Conservation (phyloP, 2,113 vertebrate species). For the Perca flavescens region DNA sequence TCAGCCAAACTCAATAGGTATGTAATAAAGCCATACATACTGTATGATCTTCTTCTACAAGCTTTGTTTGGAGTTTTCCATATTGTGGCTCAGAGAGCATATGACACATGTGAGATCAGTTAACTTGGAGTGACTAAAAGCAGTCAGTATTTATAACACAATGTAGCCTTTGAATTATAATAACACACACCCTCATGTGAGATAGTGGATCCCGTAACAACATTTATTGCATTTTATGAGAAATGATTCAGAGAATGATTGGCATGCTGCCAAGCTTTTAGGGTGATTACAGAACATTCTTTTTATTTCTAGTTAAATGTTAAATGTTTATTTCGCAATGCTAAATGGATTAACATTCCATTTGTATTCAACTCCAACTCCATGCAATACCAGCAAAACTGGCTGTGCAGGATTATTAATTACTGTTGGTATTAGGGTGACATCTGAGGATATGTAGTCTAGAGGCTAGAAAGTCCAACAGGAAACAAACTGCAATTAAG, state of each 20-base stretch:
- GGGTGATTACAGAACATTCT: slow-evolving; percentile 1
- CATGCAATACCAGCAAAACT: neutral
- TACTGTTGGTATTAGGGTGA: neutral
- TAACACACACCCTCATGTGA: slow-evolving; percentile 21
- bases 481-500: slow-evolving; percentile 4
- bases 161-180: neutral
- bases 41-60: neutral
- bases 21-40: neutral
- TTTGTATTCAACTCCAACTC: slow-evolving; percentile 1
- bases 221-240: slow-evolving; percentile 3
- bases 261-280: neutral
- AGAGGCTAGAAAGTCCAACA: neutral
- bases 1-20: neutral
- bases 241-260: neutral
- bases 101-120: neutral
- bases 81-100: neutral
- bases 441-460: neutral
- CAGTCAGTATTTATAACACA: neutral
- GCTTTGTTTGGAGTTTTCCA: slow-evolving; percentile 26
- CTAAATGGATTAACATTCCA: slow-evolving; percentile 28
- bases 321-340: too few relatives aligned
- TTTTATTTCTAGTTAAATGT: neutral
- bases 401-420: neutral
- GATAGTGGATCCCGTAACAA: slow-evolving; percentile 3
- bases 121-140: slow-evolving; percentile 10